Conservation (phyloP, 2,113 vertebrate genomes). For the Ibidorhyncha struthersii region DNA sequence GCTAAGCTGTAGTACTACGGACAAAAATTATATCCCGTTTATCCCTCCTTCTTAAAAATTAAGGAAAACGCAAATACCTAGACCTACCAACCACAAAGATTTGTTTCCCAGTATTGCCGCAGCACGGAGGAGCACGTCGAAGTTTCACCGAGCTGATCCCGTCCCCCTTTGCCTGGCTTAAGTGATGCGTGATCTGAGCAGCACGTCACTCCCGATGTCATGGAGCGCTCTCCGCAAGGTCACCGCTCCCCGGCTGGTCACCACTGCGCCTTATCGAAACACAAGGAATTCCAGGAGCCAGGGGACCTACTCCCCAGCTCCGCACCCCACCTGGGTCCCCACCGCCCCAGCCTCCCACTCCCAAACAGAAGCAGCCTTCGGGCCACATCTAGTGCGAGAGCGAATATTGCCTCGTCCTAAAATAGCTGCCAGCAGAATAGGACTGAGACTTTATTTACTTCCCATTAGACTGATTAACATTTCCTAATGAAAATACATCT, state of each 20-base stretch:
- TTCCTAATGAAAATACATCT: not conserved
- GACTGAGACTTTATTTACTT: not conserved
- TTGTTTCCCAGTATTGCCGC: not conserved
- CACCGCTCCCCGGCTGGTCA: not conserved
- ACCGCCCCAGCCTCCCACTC: too few species aligned
- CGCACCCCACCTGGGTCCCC: rapidly evolving
- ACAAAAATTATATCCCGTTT: not conserved
- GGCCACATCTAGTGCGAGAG: rapidly evolving
- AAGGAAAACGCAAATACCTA: not conserved
- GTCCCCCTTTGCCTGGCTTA: not conserved
- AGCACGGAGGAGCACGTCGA: rapidly evolving
- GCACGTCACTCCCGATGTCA: not conserved
- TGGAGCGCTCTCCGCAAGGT: not conserved
- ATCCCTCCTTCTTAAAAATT: not conserved
- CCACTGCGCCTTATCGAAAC: not conserved
- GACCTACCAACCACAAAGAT: not conserved
- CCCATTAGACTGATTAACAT: not conserved
- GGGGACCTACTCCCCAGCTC: not conserved
- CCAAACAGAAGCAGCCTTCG: rapidly evolving
- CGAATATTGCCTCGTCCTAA: rapidly evolving
- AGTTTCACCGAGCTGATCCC: not conserved
- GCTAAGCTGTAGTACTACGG: rapidly evolving
- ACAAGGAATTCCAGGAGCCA: not conserved
- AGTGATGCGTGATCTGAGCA: not conserved
- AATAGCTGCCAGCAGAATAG: not conserved